Evolutionary conservation across 2,888 invertebrate genomes (phyloP), one percentile per base, ranked within the genome.

Genomic region (Piscicola geometra): DNA sequence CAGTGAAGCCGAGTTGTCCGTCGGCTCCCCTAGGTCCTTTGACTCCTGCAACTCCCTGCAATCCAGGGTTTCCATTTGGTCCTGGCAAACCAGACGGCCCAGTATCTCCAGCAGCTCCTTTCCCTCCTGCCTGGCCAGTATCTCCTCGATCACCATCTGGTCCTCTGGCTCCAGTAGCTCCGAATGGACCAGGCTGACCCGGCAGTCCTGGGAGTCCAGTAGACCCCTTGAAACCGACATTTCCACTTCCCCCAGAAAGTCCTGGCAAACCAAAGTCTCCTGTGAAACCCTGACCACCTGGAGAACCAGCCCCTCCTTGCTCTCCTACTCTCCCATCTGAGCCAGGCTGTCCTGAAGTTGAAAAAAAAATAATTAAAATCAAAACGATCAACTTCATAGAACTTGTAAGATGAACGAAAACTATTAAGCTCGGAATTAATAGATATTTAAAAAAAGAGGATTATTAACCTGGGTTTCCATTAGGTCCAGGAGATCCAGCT

Each of bases 1-100:
- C 76, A n/a, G 70, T 25, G 50, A 25, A 41, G 12, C 76, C 76
- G 15, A 25, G n/a, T 3, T 21, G 33, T 21, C 76, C 76, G 15
- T 69, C 30, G 3, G n/a, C 32, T 52, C 76, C 76, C n/a, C 1
- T 21, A 33, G 73, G n/a, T 32, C 73, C 73, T 35, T 60, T 33
- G 9, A 12, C 0, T 35, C 73, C 73, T 50, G 32, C 18, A 18
- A 35, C 52, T 30, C 73, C 73, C 35, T 1, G 64, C 3, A 25
- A 32, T 21, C 76, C 76, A 32, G 56, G 25, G 15, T 28, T 28
- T 30, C 73, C 73, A 28, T 28, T 41, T 0, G 5, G 21, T 18
- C 71, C 72, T 12, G 66, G 52, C 12, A 1, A 18, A 15, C 68
- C 68, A 35, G 41, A 25, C 28, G 52, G 33, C n/a, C 76, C 76